Conservation (phyloP, 2,888 invertebrate species). For the Pandemis heparana region DNA sequence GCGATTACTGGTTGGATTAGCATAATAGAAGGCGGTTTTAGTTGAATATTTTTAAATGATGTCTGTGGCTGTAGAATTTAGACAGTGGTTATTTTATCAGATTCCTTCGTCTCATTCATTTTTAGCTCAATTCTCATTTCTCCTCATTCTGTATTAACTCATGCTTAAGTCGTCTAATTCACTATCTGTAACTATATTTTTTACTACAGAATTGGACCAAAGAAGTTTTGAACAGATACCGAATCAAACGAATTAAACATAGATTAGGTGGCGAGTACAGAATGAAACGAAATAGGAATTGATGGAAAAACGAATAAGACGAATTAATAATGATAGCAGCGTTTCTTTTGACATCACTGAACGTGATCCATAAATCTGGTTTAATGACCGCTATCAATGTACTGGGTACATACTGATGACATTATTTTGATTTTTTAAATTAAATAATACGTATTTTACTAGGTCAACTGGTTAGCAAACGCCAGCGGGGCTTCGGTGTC, state of each 20-base stretch:
- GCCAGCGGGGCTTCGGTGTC: conserved; percentile 45
- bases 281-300: too few relatives aligned
- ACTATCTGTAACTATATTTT: too few relatives aligned
- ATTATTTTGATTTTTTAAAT: neutral
- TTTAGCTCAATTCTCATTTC: too few relatives aligned
- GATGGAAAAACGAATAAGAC: too few relatives aligned
- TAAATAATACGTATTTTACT: conserved; percentile 11
- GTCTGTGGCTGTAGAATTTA: neutral
- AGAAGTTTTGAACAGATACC: too few relatives aligned
- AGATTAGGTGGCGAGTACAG: too few relatives aligned
- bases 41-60: neutral
- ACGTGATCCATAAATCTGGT: neutral
- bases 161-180: too few relatives aligned
- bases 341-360: neutral
- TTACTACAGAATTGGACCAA: too few relatives aligned
- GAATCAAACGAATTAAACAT: too few relatives aligned
- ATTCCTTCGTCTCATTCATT: too few relatives aligned
- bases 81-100: neutral
- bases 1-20: neutral
- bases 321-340: too few relatives aligned
- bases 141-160: too few relatives aligned
- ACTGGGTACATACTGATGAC: neutral
- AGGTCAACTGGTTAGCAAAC: conserved; percentile 52
- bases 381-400: neutral
- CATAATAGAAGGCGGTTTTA: neutral